phyloP scores from a whole-genome alignment of 1,140 invertebrate species.

The Diploscapter pachys region DNA sequence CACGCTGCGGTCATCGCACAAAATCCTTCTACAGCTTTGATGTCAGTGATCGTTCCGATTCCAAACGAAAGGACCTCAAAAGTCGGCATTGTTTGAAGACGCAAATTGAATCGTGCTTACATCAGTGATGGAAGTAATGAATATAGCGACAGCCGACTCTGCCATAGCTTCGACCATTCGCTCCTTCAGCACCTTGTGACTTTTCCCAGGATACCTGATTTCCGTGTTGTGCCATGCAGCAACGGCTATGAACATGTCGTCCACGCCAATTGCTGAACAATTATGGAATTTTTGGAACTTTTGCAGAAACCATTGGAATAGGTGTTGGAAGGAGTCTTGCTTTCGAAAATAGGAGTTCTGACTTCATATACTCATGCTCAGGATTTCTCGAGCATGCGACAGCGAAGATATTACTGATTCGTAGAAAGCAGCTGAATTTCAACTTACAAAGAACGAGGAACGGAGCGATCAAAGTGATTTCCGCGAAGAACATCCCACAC shows the following conservation, averaged over 20 bases:
- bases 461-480: conserved; percentile 86
- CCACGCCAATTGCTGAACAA: conserved; percentile 63
- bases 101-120: conserved; percentile 21
- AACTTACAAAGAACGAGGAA: conserved; percentile 88
- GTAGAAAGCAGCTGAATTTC: not conserved
- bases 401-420: too few species aligned
- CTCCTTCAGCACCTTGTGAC: conserved; percentile 46
- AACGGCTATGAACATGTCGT: conserved; percentile 65
- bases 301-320: not conserved
- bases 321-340: too few species aligned
- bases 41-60: conserved; percentile 54
- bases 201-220: conserved; percentile 48
- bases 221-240: conserved; percentile 60
- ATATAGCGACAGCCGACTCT: conserved; percentile 57
- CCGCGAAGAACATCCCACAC: conserved; percentile 85
- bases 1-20: conserved; percentile 59
- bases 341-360: too few species aligned
- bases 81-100: not conserved
- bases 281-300: not conserved
- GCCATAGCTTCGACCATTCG: conserved; percentile 59
- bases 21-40: conserved; percentile 57
- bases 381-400: too few species aligned
- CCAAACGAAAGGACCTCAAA: conserved; percentile 48
- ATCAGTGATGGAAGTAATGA: conserved; percentile 58
- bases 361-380: too few species aligned